Evolutionary conservation across 2,797 vertebrate species (phyloP), one percentile per base, ranked within the genome.

Genomic region (Megalops cyprinoides): DNA sequence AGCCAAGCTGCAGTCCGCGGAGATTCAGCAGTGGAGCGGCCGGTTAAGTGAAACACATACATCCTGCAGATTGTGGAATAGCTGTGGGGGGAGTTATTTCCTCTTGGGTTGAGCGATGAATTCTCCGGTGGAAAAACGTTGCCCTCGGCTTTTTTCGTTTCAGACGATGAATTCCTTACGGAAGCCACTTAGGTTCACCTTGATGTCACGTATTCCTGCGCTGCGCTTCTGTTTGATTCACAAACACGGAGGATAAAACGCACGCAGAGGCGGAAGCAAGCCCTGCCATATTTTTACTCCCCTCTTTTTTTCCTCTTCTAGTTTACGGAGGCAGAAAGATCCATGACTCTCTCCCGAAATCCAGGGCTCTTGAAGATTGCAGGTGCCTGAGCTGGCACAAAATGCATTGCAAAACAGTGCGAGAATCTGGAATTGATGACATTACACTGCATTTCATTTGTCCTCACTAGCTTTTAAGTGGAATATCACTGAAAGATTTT

Each of bases 171-270:
- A 78, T 85, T 86, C 89, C 89, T 88, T 83, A 79, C 62, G 87
- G 89, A 91, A 85, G 81, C 85, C 85, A 76, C 85, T 80, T 77
- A 73, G 86, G 87, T 91, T 90, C 91, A 91, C 91, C 91, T 92
- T 91, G 87, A 92, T 92, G 90, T 88, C 90, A 91, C 87, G 84
- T 85, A 87, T 88, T 85, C 88, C 85, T 69, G 39, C 44, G 74
- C 82, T 79, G 80, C 23, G 67, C 67, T 39, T 71, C 67, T n/a
- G 67, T 71, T 71, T 44, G 67, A 71, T 71, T 71, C 67, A n/a
- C 67, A 71, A 71, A 71, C 67, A 71, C 4, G 23, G 20, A 5
- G 67, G 37, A 71, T 71, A 44, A 71, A 71, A 71, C 14, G 62
- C 12, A 23, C 18, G 37, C 67, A 44, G 67, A 71, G 67, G 37